Conservation (phyloP, 2,797 vertebrate genomes). For the Enteromius unitaeniatus region DNA sequence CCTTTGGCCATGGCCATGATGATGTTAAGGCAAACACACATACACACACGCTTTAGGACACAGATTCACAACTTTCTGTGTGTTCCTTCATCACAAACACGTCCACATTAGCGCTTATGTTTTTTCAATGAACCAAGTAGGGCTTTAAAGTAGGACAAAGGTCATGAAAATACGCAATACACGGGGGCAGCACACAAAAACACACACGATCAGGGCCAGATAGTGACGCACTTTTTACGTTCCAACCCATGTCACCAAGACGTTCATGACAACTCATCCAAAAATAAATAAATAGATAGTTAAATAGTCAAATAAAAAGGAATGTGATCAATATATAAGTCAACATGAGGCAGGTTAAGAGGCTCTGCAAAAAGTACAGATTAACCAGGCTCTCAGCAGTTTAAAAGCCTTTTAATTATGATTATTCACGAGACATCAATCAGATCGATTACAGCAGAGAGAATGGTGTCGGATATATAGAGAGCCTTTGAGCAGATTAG, state of each 20-base stretch:
- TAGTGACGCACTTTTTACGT: conserved; percentile 45
- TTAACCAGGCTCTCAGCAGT: conserved; percentile 71
- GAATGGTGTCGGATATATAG: conserved; percentile 64
- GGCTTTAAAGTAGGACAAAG: conserved; percentile 56
- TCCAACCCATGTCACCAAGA: conserved; percentile 56
- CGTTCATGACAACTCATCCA: conserved; percentile 33
- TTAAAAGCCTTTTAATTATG: conserved; percentile 78
- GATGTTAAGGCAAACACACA: not conserved
- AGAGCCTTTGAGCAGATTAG: conserved; percentile 73
- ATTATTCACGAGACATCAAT: conserved; percentile 74
- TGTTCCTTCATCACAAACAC: conserved; percentile 16
- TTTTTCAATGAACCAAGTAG: conserved; percentile 52
- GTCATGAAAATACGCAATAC: conserved; percentile 43
- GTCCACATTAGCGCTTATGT: conserved; percentile 37
- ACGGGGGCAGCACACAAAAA: conserved; percentile 46
- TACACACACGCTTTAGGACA: conserved; percentile 12
- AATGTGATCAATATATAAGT: conserved; percentile 46
- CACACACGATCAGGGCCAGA: conserved; percentile 17
- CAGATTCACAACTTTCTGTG: conserved; percentile 42
- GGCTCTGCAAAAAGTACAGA: conserved; percentile 66
- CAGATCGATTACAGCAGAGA: conserved; percentile 76
- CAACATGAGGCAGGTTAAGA: conserved; percentile 11
- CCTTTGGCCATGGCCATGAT: not conserved
- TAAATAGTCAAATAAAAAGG: conserved; percentile 33
- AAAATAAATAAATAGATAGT: conserved; percentile 57